Conservation (phyloP, 2,797 vertebrate species). For the Urophycis tenuis region DNA sequence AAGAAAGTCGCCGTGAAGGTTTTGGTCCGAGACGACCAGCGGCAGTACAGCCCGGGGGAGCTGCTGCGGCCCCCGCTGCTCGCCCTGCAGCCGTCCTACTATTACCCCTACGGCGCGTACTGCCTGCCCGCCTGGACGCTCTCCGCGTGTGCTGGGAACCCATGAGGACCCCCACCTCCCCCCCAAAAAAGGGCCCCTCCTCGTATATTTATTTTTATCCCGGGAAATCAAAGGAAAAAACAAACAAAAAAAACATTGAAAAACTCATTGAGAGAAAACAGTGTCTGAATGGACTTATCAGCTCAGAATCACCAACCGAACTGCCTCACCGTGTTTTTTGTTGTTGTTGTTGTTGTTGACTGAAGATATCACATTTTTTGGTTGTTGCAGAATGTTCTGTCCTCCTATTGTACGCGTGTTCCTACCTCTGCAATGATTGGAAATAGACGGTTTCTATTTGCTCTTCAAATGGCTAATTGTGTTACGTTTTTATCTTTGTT, state of each 20-base stretch:
- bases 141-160: constrained; percentile 80
- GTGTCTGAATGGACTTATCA: constrained; percentile 34
- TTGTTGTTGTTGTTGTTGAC: constrained; percentile 27
- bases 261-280: constrained; percentile 28
- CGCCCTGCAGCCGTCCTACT: constrained; percentile 82
- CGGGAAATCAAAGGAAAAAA: constrained; percentile 42
- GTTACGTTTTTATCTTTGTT: constrained; percentile 62
- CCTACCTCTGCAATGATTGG: constrained; percentile 70
- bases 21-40: constrained; percentile 94
- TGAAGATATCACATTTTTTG: constrained; percentile 9
- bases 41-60: constrained; percentile 93
- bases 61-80: constrained; percentile 85
- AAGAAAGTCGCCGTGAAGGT: constrained; percentile 98
- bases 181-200: constrained; percentile 9
- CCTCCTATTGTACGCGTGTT: constrained; percentile 52
- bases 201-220: constrained; percentile 65
- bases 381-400: constrained; percentile 39
- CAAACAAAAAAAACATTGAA: too few species aligned
- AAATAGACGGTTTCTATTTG: constrained; percentile 55
- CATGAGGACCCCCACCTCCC: constrained; percentile 54
- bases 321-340: constrained; percentile 47
- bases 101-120: constrained; percentile 88
- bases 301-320: constrained; percentile 36
- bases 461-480: constrained; percentile 46
- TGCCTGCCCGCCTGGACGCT: constrained; percentile 96